Percentiles rank a stretch among this genome's conserved stretches.
These are phyloP conservation scores for Dolichopus griseipennis DNA, from an alignment of 2,888 invertebrate species.

Conservation along the genomic window DNA sequence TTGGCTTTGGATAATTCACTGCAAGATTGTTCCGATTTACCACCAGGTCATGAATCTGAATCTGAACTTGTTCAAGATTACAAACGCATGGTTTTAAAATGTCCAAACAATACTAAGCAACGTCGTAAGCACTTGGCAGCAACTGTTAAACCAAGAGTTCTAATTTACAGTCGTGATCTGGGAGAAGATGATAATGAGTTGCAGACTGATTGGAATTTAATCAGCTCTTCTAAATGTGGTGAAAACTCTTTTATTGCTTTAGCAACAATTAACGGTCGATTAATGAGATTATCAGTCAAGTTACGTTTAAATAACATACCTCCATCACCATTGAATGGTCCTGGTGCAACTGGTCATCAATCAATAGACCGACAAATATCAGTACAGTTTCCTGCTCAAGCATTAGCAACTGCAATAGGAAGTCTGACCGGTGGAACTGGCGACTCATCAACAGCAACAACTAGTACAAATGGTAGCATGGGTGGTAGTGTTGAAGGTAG, in stretches of 20 bases:
- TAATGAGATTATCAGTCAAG: constrained; percentile 54
- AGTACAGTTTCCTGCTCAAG: constrained; percentile 31
- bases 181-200: constrained; percentile 35
- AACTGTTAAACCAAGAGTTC: constrained; percentile 53
- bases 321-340: constrained; percentile 34
- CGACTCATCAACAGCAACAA: constrained; percentile 12
- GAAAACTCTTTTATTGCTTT: constrained; percentile 56
- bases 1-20: constrained; percentile 61
- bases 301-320: constrained; percentile 46
- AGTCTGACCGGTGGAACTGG: constrained; percentile 21
- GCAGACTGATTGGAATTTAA: constrained; percentile 55
- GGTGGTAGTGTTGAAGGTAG: constrained; percentile 8
- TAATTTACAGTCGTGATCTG: constrained; percentile 52
- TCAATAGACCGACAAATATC: constrained; percentile 28
- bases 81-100: constrained; percentile 47
- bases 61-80: constrained; percentile 72
- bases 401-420: constrained; percentile 30
- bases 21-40: constrained; percentile 71
- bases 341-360: constrained; percentile 38
- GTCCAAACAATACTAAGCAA: constrained; percentile 25
- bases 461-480: not conserved
- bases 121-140: constrained; percentile 46
- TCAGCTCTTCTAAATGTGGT: constrained; percentile 50
- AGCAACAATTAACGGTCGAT: constrained; percentile 52
- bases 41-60: constrained; percentile 51